Evolutionary conservation across 2,888 invertebrate species (phyloP).

Genomic region (Unio delphinus): DNA sequence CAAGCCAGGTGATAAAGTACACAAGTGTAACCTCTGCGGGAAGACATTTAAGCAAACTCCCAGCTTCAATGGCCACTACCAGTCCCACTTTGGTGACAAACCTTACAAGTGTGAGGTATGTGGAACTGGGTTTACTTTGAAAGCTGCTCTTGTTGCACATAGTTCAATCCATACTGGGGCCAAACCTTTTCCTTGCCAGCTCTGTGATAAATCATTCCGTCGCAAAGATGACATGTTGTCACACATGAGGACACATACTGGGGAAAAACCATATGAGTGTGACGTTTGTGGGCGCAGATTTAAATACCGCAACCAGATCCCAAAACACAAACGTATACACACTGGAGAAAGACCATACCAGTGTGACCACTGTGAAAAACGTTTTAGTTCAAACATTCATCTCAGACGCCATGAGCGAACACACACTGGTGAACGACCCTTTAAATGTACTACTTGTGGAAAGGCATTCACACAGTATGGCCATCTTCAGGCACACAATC

Average conservation of each 20-base stretch:
- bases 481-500: constrained; percentile 32
- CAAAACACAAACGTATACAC: constrained; percentile 27
- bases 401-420: constrained; percentile 26
- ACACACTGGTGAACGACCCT: constrained; percentile 33
- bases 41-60: constrained; percentile 33
- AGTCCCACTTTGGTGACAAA: constrained; percentile 35
- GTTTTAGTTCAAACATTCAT: constrained; percentile 31
- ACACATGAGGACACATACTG: constrained; percentile 33
- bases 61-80: constrained; percentile 35
- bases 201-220: constrained; percentile 40
- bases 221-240: constrained; percentile 43
- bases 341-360: constrained; percentile 29
- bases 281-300: constrained; percentile 35
- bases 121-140: constrained; percentile 31
- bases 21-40: constrained; percentile 34
- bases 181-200: constrained; percentile 36
- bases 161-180: constrained; percentile 42
- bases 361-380: constrained; percentile 22
- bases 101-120: constrained; percentile 31
- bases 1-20: constrained; percentile 30
- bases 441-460: constrained; percentile 22
- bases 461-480: constrained; percentile 37
- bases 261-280: constrained; percentile 35
- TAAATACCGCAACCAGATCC: constrained; percentile 35
- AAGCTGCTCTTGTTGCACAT: constrained; percentile 39